Base-by-base conservation (phyloP, 2,797 vertebrate genomes). In the Mus caroli region DNA sequence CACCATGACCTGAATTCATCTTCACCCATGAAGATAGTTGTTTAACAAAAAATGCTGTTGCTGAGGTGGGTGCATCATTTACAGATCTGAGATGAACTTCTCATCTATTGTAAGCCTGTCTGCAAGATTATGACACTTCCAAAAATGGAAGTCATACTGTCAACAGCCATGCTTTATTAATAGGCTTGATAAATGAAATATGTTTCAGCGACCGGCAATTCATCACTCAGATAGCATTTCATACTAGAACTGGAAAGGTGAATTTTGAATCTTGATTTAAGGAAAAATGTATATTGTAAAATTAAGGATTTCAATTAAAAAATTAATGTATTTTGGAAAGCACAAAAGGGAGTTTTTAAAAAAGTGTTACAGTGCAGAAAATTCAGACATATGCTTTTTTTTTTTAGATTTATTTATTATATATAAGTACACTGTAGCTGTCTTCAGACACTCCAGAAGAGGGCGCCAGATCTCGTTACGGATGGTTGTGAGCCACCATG, bases 21-120 rank as follows among this genome's bases (percentile, higher is more conserved):
- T 97, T 24, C 90, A 88, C 82, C 83, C 31, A 34, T 95, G 77
- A 67, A 95, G 62, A n/a, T 56, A 7, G 6, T 43, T 92, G 83
- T 93, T 98, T 97, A 95, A 43, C 97, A 87, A 97, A 97, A 88
- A 94, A 75, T 90, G 28, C 3, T 92, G 15, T 84, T 75, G 97
- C 40, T 95, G 75, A 93, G 22, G 15, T 80, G 78, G 84, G 85
- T 80, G 94, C 12, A 43, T 91, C 62, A 86, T 40, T 46, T 67
- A 60, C 12, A 83, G 37, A 93, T 78, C 28, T 69, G 60, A 90
- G 40, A 95, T 40, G 54, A 96, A 88, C 79, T 95, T 93, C 40
- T 97, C 88, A 69, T 96, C 67, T 93, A 52, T 90, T 31, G 64
- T 56, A 43, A 97, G 67, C 0, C 67, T 94, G 77, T 95, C 46